These are phyloP conservation scores for Clytia hemisphaerica DNA, from an alignment of 30 jellyfish, hydroid and myxozoan species.

Conservation along the genomic window DNA sequence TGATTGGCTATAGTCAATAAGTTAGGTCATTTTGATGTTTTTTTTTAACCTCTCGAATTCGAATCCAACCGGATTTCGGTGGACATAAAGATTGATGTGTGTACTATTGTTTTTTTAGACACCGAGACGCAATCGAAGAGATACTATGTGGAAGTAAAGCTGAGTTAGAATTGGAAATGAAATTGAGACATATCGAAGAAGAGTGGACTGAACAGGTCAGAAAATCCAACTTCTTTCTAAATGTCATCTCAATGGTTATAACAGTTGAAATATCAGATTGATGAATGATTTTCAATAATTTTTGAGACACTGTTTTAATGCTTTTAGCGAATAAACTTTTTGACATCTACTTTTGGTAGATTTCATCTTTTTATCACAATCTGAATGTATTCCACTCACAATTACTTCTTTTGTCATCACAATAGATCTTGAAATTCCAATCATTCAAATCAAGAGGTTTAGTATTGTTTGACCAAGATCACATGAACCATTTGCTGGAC, in stretches of 20 bases:
- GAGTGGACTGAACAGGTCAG: slow-evolving; percentile 85
- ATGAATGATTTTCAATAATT: background rate
- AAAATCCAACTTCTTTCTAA: background rate
- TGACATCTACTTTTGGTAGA: no score
- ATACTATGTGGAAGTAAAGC: slow-evolving; percentile 54
- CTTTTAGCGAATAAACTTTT: no score
- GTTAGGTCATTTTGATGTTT: no score
- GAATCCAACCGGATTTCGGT: no score
- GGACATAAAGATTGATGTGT: no score
- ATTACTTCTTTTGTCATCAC: no score
- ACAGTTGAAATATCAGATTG: background rate
- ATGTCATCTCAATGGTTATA: background rate
- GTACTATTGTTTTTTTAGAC: slow-evolving; percentile 33
- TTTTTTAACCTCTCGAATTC: no score
- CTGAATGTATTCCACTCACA: no score
- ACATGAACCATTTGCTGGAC: slow-evolving; percentile 57
- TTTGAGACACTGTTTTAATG: background rate
- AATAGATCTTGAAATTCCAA: slow-evolving; percentile 50
- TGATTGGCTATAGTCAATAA: no score
- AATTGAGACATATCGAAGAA: slow-evolving; percentile 66
- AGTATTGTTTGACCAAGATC: slow-evolving; percentile 51
- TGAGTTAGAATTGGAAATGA: slow-evolving; percentile 60
- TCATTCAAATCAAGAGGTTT: slow-evolving; percentile 65
- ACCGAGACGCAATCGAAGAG: slow-evolving; percentile 56
- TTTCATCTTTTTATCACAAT: no score